Conservation (phyloP, 2,113 vertebrate genomes). For the cattle (Bos taurus) region ARS-UCD2.0 NC_037332.1:25985001-25985500, state of each 20-base stretch:
- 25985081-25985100: neutral
- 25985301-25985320: slow-evolving; percentile 38
- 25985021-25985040: neutral
- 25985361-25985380: neutral
- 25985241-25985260: neutral
- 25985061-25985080: neutral
- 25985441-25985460: neutral
- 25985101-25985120: neutral
- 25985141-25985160: neutral
- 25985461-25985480: neutral
- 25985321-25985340: neutral
- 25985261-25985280: neutral
- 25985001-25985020: neutral
- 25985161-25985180: neutral
- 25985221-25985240: neutral
- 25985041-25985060: neutral
- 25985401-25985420: neutral
- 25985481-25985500: neutral
- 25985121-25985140: neutral
- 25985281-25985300: neutral
- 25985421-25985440: neutral
- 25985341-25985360: neutral
- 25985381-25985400: neutral
- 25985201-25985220: neutral
- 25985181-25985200: slow-evolving; percentile 4